Base-by-base conservation (phyloP, 2,797 vertebrate genomes). In the Oceanodroma leucorhoa region DNA sequence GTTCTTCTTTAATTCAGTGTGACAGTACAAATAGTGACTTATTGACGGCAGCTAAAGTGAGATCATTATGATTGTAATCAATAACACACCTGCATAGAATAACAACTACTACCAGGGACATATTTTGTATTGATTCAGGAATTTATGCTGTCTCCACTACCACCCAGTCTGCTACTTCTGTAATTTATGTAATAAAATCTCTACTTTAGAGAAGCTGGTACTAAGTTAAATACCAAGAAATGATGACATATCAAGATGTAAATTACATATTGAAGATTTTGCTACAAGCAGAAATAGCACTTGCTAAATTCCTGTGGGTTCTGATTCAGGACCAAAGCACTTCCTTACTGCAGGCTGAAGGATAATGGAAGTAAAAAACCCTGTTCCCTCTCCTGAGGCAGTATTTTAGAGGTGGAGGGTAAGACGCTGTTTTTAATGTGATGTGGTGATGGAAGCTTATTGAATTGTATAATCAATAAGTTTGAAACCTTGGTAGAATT, bases 41-140 rank as follows among this genome's bases (percentile, higher is more conserved):
- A 97, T 71, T 97, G 96, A 96, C 30, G 13, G 86, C 77, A 83
- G 65, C 71, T 93, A 43, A 96, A 95, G 88, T 91, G 90, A 94
- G 88, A 90, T 87, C 82, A 90, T 97, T 95, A 96, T 95, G 92
- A 58, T 87, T 82, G 62, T 95, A 89, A 96, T 97, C 97, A 97
- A 96, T 97, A 97, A 93, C 73, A 89, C 53, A 94, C 96, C 97
- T 96, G 90, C 77, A 71, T 3, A 77, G 95, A 96, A 95, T 97
- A 96, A 94, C 93, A 96, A 92, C 91, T 83, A 65, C 88, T 95
- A 55, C 77, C 2, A 6, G 84, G 66, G 82, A 95, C 76, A 72
- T 88, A 94, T 93, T 96, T 94, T 92, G 81, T 96, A 95, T 96
- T 69, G 95, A 96, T 95, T 96, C 61, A 55, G 93, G 67, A 96